These are phyloP conservation scores for Nephrocerus scutellatus DNA, from an alignment of 2,888 invertebrate species.

Conservation along the genomic window DNA sequence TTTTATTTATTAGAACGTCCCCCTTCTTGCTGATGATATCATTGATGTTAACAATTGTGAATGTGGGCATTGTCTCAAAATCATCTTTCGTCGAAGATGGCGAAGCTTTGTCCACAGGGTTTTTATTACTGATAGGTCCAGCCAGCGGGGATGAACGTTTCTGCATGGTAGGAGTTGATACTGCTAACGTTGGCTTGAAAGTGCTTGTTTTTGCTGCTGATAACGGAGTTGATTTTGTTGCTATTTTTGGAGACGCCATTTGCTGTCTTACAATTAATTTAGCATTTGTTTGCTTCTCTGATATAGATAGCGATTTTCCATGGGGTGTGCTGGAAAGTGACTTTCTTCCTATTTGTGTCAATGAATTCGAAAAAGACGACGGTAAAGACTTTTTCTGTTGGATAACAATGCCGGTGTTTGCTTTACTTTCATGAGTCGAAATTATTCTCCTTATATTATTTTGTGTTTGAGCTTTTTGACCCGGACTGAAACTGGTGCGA, in stretches of 20 bases:
- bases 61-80: constrained; percentile 43
- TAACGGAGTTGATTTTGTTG: constrained; percentile 10
- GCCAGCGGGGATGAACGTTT: not conserved
- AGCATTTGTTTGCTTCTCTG: constrained; percentile 6
- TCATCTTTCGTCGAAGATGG: constrained; percentile 33
- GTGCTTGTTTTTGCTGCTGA: not conserved
- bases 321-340: too few relatives aligned
- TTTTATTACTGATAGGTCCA: constrained; percentile 9
- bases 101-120: constrained; percentile 18
- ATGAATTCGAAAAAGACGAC: too few relatives aligned
- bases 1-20: constrained; percentile 35
- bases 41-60: constrained; percentile 46
- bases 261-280: not conserved
- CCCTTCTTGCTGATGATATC: constrained; percentile 46
- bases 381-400: too few relatives aligned
- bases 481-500: too few relatives aligned
- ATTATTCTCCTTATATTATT: too few relatives aligned
- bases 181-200: constrained; percentile 1
- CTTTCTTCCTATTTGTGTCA: too few relatives aligned
- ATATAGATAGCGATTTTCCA: not conserved
- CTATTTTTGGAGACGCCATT: constrained; percentile 7
- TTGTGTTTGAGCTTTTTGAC: too few relatives aligned
- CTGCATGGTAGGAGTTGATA: not conserved
- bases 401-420: too few relatives aligned
- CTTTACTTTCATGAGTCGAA: too few relatives aligned